These are phyloP conservation scores for Thripadectes ignobilis DNA, from an alignment of 2,797 vertebrate species.

Conservation along the genomic window DNA sequence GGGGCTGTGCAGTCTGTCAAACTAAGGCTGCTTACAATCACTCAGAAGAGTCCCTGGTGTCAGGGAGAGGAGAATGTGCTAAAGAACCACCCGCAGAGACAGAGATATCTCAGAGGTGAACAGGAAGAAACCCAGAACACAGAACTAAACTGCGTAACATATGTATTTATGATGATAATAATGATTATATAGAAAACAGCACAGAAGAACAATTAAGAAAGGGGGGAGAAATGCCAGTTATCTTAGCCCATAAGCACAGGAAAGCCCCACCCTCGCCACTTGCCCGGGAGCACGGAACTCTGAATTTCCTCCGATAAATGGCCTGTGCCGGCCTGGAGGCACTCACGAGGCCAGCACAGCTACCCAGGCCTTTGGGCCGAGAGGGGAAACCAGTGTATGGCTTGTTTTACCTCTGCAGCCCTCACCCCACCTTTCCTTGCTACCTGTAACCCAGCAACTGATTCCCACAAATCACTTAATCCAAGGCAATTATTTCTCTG, in stretches of 20 bases:
- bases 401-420: neutral
- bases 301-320: neutral
- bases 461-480: constrained; percentile 42
- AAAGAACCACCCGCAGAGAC: neutral
- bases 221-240: constrained; percentile 41
- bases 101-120: constrained; percentile 29
- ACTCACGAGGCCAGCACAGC: neutral
- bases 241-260: constrained; percentile 44
- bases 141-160: neutral
- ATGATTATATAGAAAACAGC: constrained; percentile 28
- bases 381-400: neutral
- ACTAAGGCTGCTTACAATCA: constrained; percentile 27
- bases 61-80: constrained; percentile 7
- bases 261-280: constrained; percentile 52
- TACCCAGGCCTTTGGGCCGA: neutral
- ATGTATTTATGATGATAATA: constrained; percentile 63
- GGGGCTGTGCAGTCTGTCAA: constrained; percentile 30
- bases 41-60: constrained; percentile 7
- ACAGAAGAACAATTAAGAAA: constrained; percentile 49
- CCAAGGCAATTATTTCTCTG: constrained; percentile 16
- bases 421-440: neutral
- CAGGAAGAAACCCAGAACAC: constrained; percentile 38
- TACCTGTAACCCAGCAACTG: constrained; percentile 48
- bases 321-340: neutral
- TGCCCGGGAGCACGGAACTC: constrained; percentile 1